Evolutionary conservation across 92 coral and sea anemone genomes (phyloP), one percentile per base, ranked within the genome.

Genomic region (Epizoanthus fatuus): DNA sequence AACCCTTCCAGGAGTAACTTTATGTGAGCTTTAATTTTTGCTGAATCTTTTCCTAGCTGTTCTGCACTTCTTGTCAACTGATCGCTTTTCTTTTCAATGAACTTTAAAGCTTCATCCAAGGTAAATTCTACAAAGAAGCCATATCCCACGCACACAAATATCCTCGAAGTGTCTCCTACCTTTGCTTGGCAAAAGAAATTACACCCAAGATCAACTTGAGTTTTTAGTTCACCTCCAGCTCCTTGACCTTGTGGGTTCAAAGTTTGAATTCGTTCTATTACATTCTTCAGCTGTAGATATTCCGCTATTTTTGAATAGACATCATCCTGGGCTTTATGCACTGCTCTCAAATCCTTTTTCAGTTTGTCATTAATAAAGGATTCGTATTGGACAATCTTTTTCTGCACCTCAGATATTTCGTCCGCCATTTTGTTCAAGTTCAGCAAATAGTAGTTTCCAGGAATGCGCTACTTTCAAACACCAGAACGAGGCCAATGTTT

Each of bases 61-160:
- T 91, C 93, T 63, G 91, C 88, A 45, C 95, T 87, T 29, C 68
- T 72, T 1, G 87, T 91, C 90, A 97, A 69, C 53, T 93, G 91
- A 22, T 59, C 67, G 75, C 95, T 91, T 74, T 97, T 97, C 87
- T 93, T 95, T 82, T 91, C 94, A 64, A 97, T 84, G 71, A 97
- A 97, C 17, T 66, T 58, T 51, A 93, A 70, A 1, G 99, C 99
- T 69, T 97, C 98, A 32, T 95, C 95, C 86, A 97, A 86, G 37
- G 98, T 97, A 55, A 97, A 95, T 74, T 97, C 98, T 57, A 97
- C 98, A 83, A 66, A 97, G 87, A 97, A 97, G 72, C 99, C 99
- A 88, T 72, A 95, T 20, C 99, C 99, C 19, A 97, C 99, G 37
- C 95, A 91, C 3, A 97, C 98, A 63, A 87, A 87, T 63, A 97